Base-by-base conservation (phyloP, 2,888 invertebrate genomes). In the Hyalella azteca region DNA sequence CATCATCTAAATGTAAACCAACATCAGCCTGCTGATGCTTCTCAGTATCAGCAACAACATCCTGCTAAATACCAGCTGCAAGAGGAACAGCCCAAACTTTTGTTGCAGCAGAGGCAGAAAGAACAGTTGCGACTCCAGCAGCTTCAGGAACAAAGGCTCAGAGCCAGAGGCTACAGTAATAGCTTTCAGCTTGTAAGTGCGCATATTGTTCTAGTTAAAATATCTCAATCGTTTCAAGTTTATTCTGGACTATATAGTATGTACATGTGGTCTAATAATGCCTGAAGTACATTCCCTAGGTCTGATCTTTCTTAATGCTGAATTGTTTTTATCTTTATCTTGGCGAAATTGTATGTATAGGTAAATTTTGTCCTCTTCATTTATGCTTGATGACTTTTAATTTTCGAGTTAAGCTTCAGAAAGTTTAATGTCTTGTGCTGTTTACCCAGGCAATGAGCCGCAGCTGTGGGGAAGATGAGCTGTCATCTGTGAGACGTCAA, bases 81-180 rank as follows among this genome's bases (percentile, higher is more conserved):
- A 36, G 66, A 66, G 36, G 66, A 66, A 36, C 75, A 75, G 45
- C 75, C 75, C n/a, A 75, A 75, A 45, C 75, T 26, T 41, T 45
- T 75, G 40, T 29, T 75, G 26, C 75, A 75, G 26, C 41, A 75
- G 22, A 75, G 45, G 75, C 75, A 75, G 75, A 29, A 39, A 19
- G 41, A 75, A 39, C 75, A 75, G 26, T 45, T 75, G 11, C 40
- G 75, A 39, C 40, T 75, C 26, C 75, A 75, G 75, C 75, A 75
- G 75, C 36, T 66, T 2, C 66, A 66, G 36, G 66, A 66, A 66
- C 66, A 66, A 19, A 32, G 66, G n/a, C 4, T 66, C 7, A 66
- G 66, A 36, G 66, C 66, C 13, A 66, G 66, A 36, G 66, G 66
- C 36, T 66, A 66, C 36, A 66, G 66, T 36, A 66, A 66, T 66